phyloP scores from a whole-genome alignment of 1,140 invertebrate genomes.

The Pygmarrhopalites habei region DNA sequence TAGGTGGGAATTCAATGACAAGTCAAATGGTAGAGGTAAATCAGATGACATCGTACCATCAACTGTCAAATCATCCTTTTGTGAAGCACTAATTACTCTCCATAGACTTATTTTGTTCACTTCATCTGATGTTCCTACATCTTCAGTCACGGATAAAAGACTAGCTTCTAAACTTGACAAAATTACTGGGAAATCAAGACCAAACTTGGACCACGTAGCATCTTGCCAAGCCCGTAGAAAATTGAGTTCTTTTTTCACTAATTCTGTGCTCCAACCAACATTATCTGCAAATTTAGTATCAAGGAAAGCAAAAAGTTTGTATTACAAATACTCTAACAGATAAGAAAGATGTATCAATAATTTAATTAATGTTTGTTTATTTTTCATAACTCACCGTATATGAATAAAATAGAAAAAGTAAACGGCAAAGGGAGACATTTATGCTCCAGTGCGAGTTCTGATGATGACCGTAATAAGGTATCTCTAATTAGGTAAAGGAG shows the following conservation, averaged over 20 bases:
- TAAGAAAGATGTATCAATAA: too few species aligned
- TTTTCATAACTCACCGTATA: constrained; percentile 32
- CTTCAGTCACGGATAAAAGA: neutral
- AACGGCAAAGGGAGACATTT: constrained; percentile 30
- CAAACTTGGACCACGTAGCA: constrained; percentile 8
- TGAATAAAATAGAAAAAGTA: constrained; percentile 24
- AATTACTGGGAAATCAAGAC: constrained; percentile 10
- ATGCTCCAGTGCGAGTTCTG: too few species aligned
- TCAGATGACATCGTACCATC: too few species aligned
- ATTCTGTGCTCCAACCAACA: neutral
- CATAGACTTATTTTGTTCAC: neutral
- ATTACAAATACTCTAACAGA: neutral
- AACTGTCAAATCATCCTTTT: too few species aligned
- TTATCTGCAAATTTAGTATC: neutral
- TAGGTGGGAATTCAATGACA: constrained; percentile 6
- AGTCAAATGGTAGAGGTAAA: constrained; percentile 15
- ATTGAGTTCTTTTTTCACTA: constrained; percentile 2
- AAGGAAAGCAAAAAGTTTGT: neutral
- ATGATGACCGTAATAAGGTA: neutral
- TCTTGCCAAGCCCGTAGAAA: constrained; percentile 10
- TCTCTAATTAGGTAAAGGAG: constrained; percentile 27
- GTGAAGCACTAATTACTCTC: neutral
- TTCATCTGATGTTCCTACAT: neutral
- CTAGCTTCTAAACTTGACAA: constrained; percentile 23
- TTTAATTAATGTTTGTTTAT: too few species aligned